phyloP scores from a whole-genome alignment of 2,797 vertebrate species.

The Eurystomus glaucurus region DNA sequence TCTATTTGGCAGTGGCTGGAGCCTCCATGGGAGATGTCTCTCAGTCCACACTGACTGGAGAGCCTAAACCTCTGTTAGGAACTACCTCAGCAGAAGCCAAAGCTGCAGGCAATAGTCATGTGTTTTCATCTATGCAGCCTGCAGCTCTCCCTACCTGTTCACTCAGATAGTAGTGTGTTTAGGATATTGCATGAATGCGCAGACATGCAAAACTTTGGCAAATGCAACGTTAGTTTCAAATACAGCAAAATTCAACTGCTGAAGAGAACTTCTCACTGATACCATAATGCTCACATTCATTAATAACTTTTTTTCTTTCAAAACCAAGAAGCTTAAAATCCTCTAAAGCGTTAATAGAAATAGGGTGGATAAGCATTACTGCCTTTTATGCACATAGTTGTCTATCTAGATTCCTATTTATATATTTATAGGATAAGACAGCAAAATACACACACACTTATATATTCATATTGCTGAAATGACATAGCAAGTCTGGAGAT shows the following conservation, averaged over 20 bases:
- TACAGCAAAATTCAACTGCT: not conserved
- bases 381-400: not conserved
- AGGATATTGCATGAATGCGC: not conserved
- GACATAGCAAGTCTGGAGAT: slow-evolving; percentile 16
- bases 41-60: not conserved
- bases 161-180: not conserved
- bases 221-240: slow-evolving; percentile 34
- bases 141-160: not conserved
- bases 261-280: not conserved
- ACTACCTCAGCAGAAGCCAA: not conserved
- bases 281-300: not conserved
- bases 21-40: not conserved
- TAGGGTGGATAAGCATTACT: not conserved
- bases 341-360: not conserved
- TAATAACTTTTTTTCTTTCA: not conserved
- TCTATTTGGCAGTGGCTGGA: not conserved
- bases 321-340: not conserved
- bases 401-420: not conserved
- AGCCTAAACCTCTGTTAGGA: not conserved
- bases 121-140: not conserved
- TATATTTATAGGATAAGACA: not conserved
- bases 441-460: not conserved
- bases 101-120: not conserved
- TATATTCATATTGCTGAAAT: not conserved
- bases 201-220: slow-evolving; percentile 1